Conservation (phyloP, 2,797 vertebrate species). For the Phataginus tetradactyla region DNA sequence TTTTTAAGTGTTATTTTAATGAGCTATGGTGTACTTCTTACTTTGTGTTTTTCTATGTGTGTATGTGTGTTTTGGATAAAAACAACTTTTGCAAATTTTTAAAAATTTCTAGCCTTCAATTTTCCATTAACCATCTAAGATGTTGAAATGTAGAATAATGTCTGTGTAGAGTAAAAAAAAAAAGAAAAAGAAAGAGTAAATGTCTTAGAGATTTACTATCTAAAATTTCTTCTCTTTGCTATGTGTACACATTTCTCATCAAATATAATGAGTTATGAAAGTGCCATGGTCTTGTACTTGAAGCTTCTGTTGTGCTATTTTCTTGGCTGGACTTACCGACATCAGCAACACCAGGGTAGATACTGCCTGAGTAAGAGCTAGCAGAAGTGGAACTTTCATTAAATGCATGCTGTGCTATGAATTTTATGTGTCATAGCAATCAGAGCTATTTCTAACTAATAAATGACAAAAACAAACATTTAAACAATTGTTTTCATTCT, state of each 20-base stretch:
- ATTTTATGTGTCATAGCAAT: background rate
- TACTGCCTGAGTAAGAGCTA: background rate
- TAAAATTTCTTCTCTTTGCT: constrained; percentile 18
- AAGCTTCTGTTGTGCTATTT: background rate
- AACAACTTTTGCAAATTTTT: background rate
- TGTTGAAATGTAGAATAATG: background rate
- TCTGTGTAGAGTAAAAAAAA: background rate
- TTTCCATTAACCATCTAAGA: background rate
- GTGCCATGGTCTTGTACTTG: background rate
- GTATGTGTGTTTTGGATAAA: background rate
- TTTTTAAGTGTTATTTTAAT: background rate
- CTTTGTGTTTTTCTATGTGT: background rate
- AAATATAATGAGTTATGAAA: background rate
- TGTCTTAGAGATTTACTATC: background rate
- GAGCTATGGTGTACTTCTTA: background rate
- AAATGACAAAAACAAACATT: background rate
- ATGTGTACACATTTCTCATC: background rate
- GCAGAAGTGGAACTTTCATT: background rate
- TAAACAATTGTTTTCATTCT: background rate
- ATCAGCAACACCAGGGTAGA: background rate
- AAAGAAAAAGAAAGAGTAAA: background rate
- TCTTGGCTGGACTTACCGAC: background rate
- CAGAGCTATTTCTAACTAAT: background rate
- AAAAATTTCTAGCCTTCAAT: background rate
- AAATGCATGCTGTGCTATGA: background rate